Evolutionary conservation across 2,888 invertebrate genomes (phyloP).

Genomic region (Serrognathus titanus): DNA sequence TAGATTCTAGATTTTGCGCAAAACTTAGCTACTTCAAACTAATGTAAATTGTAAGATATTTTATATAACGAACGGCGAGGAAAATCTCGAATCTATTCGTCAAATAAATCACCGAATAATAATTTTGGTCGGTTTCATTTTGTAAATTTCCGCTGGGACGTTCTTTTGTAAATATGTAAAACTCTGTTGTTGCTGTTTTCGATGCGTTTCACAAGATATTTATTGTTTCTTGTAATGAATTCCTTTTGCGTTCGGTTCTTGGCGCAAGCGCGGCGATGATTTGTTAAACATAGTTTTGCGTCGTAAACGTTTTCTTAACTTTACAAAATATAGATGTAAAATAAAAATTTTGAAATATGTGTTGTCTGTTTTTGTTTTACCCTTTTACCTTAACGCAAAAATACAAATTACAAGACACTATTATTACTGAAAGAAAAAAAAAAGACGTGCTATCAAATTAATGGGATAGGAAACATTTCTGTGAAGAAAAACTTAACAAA

Average conservation of each 20-base stretch:
- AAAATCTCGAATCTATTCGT: neutral
- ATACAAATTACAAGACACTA: neutral
- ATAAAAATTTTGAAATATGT: slow-evolving; percentile 21
- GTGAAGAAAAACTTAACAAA: no score
- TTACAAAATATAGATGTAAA: slow-evolving; percentile 28
- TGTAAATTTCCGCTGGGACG: neutral
- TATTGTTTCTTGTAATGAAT: slow-evolving; percentile 3
- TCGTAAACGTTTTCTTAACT: slow-evolving; percentile 24
- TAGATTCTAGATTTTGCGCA: slow-evolving; percentile 1
- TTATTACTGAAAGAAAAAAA: neutral
- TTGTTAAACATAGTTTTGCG: slow-evolving; percentile 6
- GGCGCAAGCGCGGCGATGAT: neutral
- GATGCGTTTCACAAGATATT: slow-evolving; percentile 3
- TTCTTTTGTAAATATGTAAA: slow-evolving; percentile 9
- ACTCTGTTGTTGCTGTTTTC: slow-evolving; percentile 14
- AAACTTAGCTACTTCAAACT: neutral
- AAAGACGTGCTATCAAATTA: neutral
- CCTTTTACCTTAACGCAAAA: neutral
- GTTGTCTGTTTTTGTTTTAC: neutral
- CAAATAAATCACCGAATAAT: no score
- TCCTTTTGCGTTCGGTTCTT: neutral
- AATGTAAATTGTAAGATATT: no score
- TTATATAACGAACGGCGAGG: neutral
- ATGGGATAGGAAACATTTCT: no score
- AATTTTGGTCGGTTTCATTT: neutral